A percentile compares a stretch with the other conserved stretches of the same genome.
Conservation (phyloP, 2,797 vertebrate species). For the Poeciliopsis presidionis region DNA sequence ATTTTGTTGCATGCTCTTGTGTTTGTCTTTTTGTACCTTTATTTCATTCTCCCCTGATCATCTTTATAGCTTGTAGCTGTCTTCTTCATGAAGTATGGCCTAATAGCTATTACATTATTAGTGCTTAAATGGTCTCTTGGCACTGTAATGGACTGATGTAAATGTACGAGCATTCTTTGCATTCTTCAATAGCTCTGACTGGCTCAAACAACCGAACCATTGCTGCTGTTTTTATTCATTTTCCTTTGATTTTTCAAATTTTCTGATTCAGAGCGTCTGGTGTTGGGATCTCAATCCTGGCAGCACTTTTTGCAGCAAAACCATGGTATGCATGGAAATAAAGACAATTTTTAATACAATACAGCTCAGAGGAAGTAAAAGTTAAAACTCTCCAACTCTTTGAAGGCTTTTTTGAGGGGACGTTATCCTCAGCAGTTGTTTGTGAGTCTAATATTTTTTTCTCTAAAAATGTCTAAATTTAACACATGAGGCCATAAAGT, state of each 20-base stretch:
- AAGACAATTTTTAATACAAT: slow-evolving; percentile 56
- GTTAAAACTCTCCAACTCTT: slow-evolving; percentile 26
- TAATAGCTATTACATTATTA: slow-evolving; percentile 68
- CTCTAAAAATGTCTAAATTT: background rate
- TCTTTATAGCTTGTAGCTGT: slow-evolving; percentile 46
- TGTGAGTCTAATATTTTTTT: background rate
- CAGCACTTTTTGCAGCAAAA: slow-evolving; percentile 49
- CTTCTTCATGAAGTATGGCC: slow-evolving; percentile 47
- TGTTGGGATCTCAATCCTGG: slow-evolving; percentile 62
- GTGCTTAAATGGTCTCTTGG: slow-evolving; percentile 64
- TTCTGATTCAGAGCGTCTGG: slow-evolving; percentile 40
- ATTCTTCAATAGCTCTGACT: slow-evolving; percentile 31
- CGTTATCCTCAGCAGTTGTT: slow-evolving; percentile 44
- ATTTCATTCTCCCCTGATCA: slow-evolving; percentile 29
- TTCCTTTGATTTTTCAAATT: slow-evolving; percentile 29
- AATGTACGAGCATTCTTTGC: slow-evolving; percentile 50
- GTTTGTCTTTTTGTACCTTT: slow-evolving; percentile 15
- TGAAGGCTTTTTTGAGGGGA: slow-evolving; percentile 33
- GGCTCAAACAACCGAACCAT: slow-evolving; percentile 43
- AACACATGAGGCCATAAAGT: background rate
- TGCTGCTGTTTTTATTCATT: slow-evolving; percentile 16
- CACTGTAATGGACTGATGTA: slow-evolving; percentile 55
- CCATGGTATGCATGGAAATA: slow-evolving; percentile 42
- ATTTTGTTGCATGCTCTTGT: slow-evolving; percentile 16
- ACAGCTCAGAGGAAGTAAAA: slow-evolving; percentile 40